Evolutionary conservation across 2,113 vertebrate species (phyloP).

Genomic region (Oryzias melastigma): DNA sequence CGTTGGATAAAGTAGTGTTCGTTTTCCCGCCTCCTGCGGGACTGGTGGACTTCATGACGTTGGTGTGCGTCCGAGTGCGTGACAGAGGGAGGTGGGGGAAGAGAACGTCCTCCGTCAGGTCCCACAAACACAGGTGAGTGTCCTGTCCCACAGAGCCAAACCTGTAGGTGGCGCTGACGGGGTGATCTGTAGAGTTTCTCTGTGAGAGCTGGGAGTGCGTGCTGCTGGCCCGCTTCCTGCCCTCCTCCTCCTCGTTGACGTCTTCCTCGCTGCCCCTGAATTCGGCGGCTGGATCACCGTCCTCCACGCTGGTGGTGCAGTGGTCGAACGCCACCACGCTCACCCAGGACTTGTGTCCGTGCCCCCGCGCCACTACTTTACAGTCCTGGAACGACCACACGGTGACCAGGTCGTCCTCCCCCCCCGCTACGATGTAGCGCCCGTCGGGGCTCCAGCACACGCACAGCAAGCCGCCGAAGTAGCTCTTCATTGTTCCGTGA

Average conservation of each 20-base stretch:
- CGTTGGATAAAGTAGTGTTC: conserved; percentile 35
- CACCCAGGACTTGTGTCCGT: conserved; percentile 98
- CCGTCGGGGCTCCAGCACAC: conserved; percentile 98
- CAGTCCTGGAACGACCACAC: conserved; percentile 97
- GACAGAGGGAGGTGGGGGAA: conserved; percentile 97
- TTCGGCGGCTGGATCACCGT: conserved; percentile 88
- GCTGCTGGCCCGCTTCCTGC: conserved; percentile 92
- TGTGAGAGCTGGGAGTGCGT: conserved; percentile 93
- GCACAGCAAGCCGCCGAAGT: conserved; percentile 97
- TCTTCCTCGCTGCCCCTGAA: conserved; percentile 98
- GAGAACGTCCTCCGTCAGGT: conserved; percentile 98
- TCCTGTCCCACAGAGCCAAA: conserved; percentile 99
- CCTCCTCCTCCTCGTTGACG: conserved; percentile 90
- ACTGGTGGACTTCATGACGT: conserved; percentile 95
- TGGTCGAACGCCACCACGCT: conserved; percentile 97
- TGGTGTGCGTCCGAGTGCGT: conserved; percentile 96
- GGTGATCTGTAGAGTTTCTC: conserved; percentile 95
- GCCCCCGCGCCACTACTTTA: conserved; percentile 92
- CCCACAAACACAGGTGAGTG: conserved; percentile 97
- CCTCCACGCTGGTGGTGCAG: conserved; percentile 95
- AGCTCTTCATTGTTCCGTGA: conserved; percentile 98
- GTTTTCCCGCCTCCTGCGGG: conserved; percentile 75
- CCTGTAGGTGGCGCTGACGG: conserved; percentile 94
- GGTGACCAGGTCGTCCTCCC: conserved; percentile 97
- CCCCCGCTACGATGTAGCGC: conserved; percentile 94